Evolutionary conservation across 2,797 vertebrate genomes (phyloP), one percentile per base, ranked within the genome.

Genomic region (Parambassis ranga): DNA sequence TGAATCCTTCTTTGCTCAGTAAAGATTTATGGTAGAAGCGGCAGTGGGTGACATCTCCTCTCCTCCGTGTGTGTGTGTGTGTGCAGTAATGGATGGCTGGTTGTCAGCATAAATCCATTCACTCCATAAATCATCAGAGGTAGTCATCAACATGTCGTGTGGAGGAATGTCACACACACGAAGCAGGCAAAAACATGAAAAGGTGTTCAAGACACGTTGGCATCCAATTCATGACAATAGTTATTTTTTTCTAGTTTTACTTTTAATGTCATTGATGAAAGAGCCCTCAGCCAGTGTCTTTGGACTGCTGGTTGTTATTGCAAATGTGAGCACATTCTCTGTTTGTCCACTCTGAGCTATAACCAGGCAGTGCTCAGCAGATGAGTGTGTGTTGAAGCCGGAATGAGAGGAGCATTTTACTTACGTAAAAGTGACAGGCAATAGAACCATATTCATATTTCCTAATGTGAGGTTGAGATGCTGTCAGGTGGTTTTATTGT

Each of bases 91-190:
- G 69, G 70, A 81, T 78, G 71, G 71, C 43, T 49, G 43, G 24
- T 64, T 87, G 85, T 89, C 84, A 82, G 61, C 76, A 79, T 84
- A 36, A 84, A 86, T 89, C 62, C 52, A 69, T 61, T 79, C 79
- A 76, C 70, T 85, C 75, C 67, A 74, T 78, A 59, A 82, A 81
- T 49, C 69, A 76, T 63, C 38, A 62, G 49, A 52, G 62, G 46
- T 55, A 44, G 61, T 61, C 44, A 5, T 36, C 61, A 67, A 56
- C 65, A 52, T 23, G 31, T 66, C 35, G 52, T 15, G 18, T 36
- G 61, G 62, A 68, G 3, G 20, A 30, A 28, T 15, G 10, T 50
- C 44, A 27, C 18, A n/a, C 27, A 39, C 16, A 5, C 41, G 30
- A 46, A 26, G 24, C 23, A 20, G 8, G 63, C 28, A 26, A 36